Conservation (phyloP, 2,113 vertebrate genomes). For the Scomber colias region DNA sequence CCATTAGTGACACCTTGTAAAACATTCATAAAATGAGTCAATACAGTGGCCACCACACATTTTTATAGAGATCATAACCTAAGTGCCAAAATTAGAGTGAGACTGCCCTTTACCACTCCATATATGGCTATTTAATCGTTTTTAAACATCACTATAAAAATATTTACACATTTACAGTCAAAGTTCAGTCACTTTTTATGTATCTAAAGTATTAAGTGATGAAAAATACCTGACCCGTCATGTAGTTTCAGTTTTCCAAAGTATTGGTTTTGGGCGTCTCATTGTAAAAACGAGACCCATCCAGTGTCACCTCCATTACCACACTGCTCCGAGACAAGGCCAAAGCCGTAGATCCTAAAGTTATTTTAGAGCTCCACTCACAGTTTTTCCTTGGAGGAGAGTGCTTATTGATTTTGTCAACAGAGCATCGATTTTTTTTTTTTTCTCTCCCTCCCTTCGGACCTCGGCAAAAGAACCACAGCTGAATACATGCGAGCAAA, state of each 20-base stretch:
- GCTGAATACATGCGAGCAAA: slow-evolving; percentile 54
- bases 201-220: not conserved
- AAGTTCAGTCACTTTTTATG: not conserved
- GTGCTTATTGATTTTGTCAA: slow-evolving; percentile 86
- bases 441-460: slow-evolving; percentile 18
- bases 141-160: not conserved
- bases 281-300: slow-evolving; percentile 44
- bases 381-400: slow-evolving; percentile 80
- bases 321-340: slow-evolving; percentile 45
- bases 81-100: too few relatives aligned
- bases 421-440: slow-evolving; percentile 78
- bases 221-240: not conserved
- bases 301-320: slow-evolving; percentile 68
- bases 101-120: too few relatives aligned
- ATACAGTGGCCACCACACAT: too few relatives aligned
- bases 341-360: slow-evolving; percentile 68
- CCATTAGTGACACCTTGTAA: too few relatives aligned
- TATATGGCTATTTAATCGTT: not conserved
- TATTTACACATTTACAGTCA: too few relatives aligned
- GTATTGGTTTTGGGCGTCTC: slow-evolving; percentile 25
- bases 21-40: too few relatives aligned
- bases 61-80: too few relatives aligned
- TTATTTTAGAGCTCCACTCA: slow-evolving; percentile 79
- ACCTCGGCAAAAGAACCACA: slow-evolving; percentile 50
- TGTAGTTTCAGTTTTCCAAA: slow-evolving; percentile 7